Conservation (phyloP, 2,113 vertebrate genomes). For the Scartelaos histophorus region DNA sequence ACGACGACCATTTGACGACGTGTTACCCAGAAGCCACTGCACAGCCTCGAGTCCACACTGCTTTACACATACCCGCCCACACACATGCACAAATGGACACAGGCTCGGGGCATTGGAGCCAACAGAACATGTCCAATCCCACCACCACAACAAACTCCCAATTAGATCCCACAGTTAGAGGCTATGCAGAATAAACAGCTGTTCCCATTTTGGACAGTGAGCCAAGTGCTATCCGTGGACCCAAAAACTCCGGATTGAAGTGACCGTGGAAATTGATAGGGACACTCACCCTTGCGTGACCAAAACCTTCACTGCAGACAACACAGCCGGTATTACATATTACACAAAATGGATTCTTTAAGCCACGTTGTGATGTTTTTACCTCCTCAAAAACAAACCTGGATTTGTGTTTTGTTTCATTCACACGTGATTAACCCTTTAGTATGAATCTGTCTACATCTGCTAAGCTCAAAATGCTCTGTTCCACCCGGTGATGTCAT, state of each 20-base stretch:
- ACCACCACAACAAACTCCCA: slow-evolving; percentile 47
- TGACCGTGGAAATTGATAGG: slow-evolving; percentile 5
- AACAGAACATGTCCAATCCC: slow-evolving; percentile 21
- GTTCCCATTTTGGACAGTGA: slow-evolving; percentile 37
- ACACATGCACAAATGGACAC: background rate
- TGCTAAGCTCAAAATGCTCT: too few relatives aligned
- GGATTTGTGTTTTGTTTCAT: too few relatives aligned
- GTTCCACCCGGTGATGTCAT: too few relatives aligned
- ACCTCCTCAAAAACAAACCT: too few relatives aligned
- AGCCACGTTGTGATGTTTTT: too few relatives aligned
- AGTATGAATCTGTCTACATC: too few relatives aligned
- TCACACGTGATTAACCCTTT: too few relatives aligned
- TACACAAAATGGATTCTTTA: too few relatives aligned
- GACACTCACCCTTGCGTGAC: slow-evolving; percentile 11
- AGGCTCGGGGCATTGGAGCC: slow-evolving; percentile 2
- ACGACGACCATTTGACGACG: too few relatives aligned
- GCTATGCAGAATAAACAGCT: slow-evolving; percentile 47
- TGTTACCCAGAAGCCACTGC: background rate
- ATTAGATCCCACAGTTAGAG: slow-evolving; percentile 41
- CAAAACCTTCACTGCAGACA: slow-evolving; percentile 13
- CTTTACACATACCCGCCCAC: slow-evolving; percentile 12
- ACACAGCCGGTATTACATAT: background rate
- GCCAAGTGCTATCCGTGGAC: slow-evolving; percentile 12
- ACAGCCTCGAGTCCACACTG: slow-evolving; percentile 11
- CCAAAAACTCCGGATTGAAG: background rate